Evolutionary conservation across 2,888 invertebrate genomes (phyloP), one percentile per base, ranked within the genome.

Genomic region (Cistogaster globosa): DNA sequence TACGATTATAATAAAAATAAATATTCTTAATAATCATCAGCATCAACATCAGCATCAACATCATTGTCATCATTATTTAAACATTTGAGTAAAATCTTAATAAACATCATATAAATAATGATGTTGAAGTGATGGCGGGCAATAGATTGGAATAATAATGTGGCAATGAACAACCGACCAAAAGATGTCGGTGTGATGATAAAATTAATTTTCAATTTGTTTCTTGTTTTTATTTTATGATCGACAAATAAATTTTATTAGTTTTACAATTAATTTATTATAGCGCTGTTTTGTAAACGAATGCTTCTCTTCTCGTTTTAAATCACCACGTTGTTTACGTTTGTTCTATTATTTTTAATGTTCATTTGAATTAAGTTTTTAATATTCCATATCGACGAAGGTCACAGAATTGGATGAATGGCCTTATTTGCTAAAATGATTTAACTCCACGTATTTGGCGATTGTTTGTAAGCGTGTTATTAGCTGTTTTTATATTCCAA

Each of bases 1-100:
- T 84, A 77, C 80, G 68, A 80, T 80, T 84, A 80, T 80, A 84
- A 79, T 79, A 79, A 84, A 72, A 71, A 79, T 75, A 83, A 79
- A 72, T 51, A 65, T 42, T 65, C 57, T 67, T 57, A 11, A 62
- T 58, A 36, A 72, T 48, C 55, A 71, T 63, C 16, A 36, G 36
- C n/a, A 77, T 77, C 42, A 60, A 77, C 55, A 71, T 63, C 16
- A 36, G 36, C n/a, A 77, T 77, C 42, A 60, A 77, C 26, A 62
- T 74, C 14, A 62, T 58, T 20, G 60, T 58, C 53, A 65, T 81
- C 42, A 63, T 67, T 53, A 77, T 42, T 53, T 68, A 60, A 32
- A 8, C 32, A 6, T 32, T 32, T 7, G 32, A 32, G 32, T 32
- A 53, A 1, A 42, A 42, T 51, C n/a, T 48, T 22, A 22, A 65